Evolutionary conservation across 2,797 vertebrate genomes (phyloP).

Genomic region (Spheniscus humboldti): DNA sequence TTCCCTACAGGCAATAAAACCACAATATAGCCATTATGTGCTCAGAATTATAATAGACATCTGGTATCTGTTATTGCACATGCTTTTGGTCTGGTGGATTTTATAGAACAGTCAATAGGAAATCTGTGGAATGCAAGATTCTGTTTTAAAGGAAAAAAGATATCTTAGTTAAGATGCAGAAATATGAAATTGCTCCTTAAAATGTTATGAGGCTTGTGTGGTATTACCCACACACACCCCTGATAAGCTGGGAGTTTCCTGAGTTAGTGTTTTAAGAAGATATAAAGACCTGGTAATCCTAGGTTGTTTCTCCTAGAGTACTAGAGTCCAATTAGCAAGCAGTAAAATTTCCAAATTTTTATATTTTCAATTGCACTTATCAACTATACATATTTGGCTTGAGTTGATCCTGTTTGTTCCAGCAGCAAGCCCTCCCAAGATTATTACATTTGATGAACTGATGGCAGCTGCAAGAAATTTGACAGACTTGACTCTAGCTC

Average conservation of each 20-base stretch:
- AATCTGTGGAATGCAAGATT: neutral
- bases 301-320: neutral
- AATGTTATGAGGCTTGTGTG: neutral
- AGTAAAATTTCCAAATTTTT: neutral
- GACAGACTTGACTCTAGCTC: conserved; percentile 84
- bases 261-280: conserved; percentile 19
- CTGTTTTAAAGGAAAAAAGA: neutral
- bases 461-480: conserved; percentile 86
- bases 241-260: conserved; percentile 50
- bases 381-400: neutral
- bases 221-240: neutral
- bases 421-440: conserved; percentile 88
- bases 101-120: neutral
- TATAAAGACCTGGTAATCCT: neutral
- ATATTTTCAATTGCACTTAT: neutral
- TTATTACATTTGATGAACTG: conserved; percentile 84
- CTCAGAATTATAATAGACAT: neutral
- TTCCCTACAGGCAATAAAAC: neutral
- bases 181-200: neutral
- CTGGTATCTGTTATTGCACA: neutral
- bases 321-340: neutral
- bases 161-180: neutral
- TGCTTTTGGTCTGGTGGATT: neutral
- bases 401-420: neutral
- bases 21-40: neutral